phyloP scores from a whole-genome alignment of 1,140 invertebrate species.

The Cydia pomonella region DNA sequence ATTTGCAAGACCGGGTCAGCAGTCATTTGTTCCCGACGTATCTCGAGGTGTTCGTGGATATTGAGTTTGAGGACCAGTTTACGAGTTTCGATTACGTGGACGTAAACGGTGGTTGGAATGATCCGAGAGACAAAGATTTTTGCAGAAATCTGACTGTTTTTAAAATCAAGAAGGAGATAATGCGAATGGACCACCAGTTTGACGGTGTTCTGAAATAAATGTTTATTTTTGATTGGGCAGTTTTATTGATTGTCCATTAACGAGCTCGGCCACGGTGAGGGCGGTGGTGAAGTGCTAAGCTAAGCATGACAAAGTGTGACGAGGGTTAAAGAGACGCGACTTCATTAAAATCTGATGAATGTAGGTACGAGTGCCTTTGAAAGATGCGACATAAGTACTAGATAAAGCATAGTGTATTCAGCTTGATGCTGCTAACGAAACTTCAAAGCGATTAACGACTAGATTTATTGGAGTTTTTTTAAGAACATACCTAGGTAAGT shows the following conservation, averaged over 20 bases:
- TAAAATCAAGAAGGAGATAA: slow-evolving; percentile 77
- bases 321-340: slow-evolving; percentile 18
- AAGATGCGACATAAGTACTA: background rate
- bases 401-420: background rate
- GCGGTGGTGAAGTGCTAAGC: background rate
- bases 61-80: slow-evolving; percentile 50
- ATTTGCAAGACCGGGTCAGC: slow-evolving; percentile 39
- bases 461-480: too few species aligned
- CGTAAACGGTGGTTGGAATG: slow-evolving; percentile 54
- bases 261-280: background rate
- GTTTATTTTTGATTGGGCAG: background rate
- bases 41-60: slow-evolving; percentile 46
- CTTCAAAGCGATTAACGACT: too few species aligned
- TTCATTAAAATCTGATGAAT: slow-evolving; percentile 28
- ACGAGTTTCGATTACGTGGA: slow-evolving; percentile 47
- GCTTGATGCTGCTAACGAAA: too few species aligned
- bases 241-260: slow-evolving; percentile 13
- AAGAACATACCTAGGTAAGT: too few species aligned
- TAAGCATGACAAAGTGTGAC: slow-evolving; percentile 23
- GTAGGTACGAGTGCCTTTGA: background rate
- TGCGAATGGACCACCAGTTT: slow-evolving; percentile 46
- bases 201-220: slow-evolving; percentile 17
- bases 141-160: slow-evolving; percentile 69
- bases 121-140: slow-evolving; percentile 69
- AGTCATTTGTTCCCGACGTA: slow-evolving; percentile 45